Percentiles rank a stretch among this genome's conserved stretches.
These are phyloP conservation scores for Thysanoteuthis rhombus DNA, from an alignment of 2,888 invertebrate genomes.

Conservation along the genomic window DNA sequence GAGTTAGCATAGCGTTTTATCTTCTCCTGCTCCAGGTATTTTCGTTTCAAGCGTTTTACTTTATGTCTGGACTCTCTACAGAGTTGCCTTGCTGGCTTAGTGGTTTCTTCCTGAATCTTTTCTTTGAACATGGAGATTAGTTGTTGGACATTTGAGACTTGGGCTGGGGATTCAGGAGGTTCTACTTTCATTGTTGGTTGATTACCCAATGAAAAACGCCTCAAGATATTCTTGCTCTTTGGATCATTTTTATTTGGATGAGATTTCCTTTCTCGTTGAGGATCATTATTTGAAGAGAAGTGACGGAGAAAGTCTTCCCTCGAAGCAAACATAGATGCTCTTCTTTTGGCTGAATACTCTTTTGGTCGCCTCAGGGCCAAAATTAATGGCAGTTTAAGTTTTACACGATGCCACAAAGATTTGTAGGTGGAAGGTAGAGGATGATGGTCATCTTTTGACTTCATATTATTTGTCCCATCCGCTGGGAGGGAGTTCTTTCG, in stretches of 20 bases:
- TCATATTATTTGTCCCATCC: background rate
- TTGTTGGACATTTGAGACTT: background rate
- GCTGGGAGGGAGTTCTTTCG: background rate
- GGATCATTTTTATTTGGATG: background rate
- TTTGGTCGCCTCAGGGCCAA: background rate
- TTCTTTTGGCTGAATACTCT: background rate
- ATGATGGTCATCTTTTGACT: background rate
- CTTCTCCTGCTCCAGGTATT: background rate
- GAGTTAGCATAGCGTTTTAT: background rate
- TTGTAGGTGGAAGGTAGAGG: background rate
- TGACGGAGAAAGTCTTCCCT: background rate
- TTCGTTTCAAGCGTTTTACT: background rate
- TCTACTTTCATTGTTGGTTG: background rate
- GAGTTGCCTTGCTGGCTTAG: background rate
- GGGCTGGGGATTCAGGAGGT: background rate
- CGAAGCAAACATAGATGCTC: background rate
- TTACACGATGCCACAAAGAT: background rate
- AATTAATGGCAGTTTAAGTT: background rate
- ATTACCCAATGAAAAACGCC: background rate
- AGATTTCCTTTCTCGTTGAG: background rate
- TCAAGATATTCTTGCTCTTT: background rate
- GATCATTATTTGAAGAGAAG: background rate
- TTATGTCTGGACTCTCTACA: background rate
- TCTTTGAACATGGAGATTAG: background rate
- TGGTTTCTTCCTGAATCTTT: background rate